Evolutionary conservation across 2,113 vertebrate genomes (phyloP).

Genomic region (Eretmochelys imbricata): DNA sequence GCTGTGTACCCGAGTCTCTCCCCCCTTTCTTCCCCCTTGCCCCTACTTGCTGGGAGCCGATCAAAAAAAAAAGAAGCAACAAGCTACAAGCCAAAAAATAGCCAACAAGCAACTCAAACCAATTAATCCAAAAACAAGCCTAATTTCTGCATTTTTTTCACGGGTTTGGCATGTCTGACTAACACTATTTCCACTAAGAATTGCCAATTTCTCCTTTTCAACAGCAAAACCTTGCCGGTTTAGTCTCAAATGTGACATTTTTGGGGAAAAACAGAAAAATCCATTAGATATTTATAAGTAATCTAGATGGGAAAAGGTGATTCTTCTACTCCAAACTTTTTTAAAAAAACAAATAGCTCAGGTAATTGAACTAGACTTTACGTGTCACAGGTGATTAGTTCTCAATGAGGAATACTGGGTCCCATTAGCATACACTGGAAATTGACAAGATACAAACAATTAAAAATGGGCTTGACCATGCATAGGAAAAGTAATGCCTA

Average conservation of each 20-base stretch:
- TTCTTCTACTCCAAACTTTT: background rate
- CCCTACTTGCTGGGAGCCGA: too few species aligned
- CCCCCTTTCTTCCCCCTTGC: too few species aligned
- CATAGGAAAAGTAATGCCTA: background rate
- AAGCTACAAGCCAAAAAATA: too few species aligned
- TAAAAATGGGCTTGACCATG: background rate
- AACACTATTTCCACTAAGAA: background rate
- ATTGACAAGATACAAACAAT: background rate
- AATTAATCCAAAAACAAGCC: too few species aligned
- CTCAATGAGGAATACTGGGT: background rate
- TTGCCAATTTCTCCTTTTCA: accelerated
- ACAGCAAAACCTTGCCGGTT: accelerated
- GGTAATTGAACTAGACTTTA: background rate
- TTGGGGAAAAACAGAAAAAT: accelerated
- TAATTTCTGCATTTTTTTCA: too few species aligned
- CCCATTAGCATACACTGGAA: background rate
- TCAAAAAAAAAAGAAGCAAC: too few species aligned
- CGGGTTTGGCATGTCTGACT: too few species aligned
- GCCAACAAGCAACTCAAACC: too few species aligned
- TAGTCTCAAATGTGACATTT: background rate
- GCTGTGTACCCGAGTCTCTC: too few species aligned
- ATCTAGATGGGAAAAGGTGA: background rate
- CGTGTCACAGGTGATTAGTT: background rate
- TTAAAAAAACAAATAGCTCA: background rate
- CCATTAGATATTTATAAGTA: accelerated